Evolutionary conservation across 2,797 vertebrate species (phyloP).

Genomic region (Emydoidea blandingii): DNA sequence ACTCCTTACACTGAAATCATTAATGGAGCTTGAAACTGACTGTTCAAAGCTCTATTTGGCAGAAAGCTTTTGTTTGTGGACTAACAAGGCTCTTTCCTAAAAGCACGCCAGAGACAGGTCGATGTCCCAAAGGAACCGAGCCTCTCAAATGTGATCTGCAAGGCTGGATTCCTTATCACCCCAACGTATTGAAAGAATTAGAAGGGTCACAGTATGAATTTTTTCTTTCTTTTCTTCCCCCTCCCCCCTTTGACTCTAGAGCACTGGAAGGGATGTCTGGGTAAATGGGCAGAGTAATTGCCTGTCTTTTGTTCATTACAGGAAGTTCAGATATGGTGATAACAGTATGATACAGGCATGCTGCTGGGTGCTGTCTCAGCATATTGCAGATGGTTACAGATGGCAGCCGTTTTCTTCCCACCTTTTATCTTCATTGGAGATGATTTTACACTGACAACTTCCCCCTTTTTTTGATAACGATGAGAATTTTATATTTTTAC

Average conservation of each 20-base stretch:
- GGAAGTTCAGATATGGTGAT: not conserved
- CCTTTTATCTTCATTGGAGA: not conserved
- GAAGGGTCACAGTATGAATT: not conserved
- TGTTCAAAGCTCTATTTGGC: not conserved
- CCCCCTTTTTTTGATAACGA: not conserved
- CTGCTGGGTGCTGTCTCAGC: not conserved
- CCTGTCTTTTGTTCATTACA: not conserved
- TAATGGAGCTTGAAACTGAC: not conserved
- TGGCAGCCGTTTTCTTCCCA: constrained; percentile 34
- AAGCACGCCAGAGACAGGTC: not conserved
- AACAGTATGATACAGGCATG: accelerated
- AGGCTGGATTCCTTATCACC: not conserved
- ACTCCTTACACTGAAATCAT: not conserved
- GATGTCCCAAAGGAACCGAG: not conserved
- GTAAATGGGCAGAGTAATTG: not conserved
- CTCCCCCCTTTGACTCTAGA: not conserved
- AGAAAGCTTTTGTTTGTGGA: not conserved
- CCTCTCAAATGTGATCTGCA: no score
- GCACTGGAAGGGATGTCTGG: not conserved
- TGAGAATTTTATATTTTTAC: not conserved
- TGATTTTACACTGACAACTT: not conserved
- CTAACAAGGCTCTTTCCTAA: not conserved
- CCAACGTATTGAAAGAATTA: not conserved
- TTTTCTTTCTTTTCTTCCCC: not conserved
- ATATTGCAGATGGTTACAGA: not conserved